These are phyloP conservation scores for Myathropa florea DNA, from an alignment of 2,888 invertebrate species.

Conservation along the genomic window DNA sequence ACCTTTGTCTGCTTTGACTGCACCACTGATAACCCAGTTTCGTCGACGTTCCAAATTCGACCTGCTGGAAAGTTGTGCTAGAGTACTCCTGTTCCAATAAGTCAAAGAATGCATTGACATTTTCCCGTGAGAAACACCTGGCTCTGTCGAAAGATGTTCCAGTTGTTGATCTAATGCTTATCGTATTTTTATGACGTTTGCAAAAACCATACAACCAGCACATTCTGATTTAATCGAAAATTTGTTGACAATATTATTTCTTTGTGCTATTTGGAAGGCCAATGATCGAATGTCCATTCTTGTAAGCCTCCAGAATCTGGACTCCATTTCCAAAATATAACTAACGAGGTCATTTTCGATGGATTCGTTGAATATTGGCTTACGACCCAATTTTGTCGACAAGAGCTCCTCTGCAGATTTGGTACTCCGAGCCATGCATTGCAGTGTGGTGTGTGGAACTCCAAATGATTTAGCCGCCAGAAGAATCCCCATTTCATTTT, in stretches of 20 bases:
- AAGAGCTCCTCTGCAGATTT: slow-evolving; percentile 15
- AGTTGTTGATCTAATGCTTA: slow-evolving; percentile 5
- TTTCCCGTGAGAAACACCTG: slow-evolving; percentile 29
- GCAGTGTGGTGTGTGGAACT: slow-evolving; percentile 16
- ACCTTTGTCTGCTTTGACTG: slow-evolving; percentile 48
- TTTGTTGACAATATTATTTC: slow-evolving; percentile 21
- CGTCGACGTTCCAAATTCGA: slow-evolving; percentile 51
- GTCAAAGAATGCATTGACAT: slow-evolving; percentile 28
- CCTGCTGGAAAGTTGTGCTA: slow-evolving; percentile 22
- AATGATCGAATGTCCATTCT: slow-evolving; percentile 23
- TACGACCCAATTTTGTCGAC: slow-evolving; percentile 3
- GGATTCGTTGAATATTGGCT: slow-evolving; percentile 9
- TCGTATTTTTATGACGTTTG: not conserved
- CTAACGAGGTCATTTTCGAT: slow-evolving; percentile 20
- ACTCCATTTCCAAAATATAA: slow-evolving; percentile 15
- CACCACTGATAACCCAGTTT: slow-evolving; percentile 49
- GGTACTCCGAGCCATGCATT: not conserved
- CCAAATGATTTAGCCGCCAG: slow-evolving; percentile 6
- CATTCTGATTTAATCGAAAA: slow-evolving; percentile 12
- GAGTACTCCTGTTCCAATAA: not conserved
- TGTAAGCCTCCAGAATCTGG: slow-evolving; percentile 28
- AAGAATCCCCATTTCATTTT: not conserved
- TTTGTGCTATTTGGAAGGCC: slow-evolving; percentile 12
- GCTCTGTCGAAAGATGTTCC: slow-evolving; percentile 17
- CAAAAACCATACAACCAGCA: slow-evolving; percentile 21